These are phyloP conservation scores for Anabacerthia variegaticeps DNA, from an alignment of 2,797 vertebrate genomes.

Conservation along the genomic window DNA sequence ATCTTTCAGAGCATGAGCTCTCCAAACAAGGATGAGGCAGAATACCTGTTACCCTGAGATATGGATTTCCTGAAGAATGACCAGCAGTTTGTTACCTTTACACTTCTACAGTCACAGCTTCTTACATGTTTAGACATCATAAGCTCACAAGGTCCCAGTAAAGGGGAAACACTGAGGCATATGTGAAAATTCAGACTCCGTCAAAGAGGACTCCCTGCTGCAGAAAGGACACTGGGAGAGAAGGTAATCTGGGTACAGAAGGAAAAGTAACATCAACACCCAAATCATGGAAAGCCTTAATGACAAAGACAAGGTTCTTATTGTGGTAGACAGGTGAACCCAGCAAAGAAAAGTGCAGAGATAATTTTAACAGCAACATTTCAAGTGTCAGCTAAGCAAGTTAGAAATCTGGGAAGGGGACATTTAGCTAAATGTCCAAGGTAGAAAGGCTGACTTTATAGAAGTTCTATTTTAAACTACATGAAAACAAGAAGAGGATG, in stretches of 20 bases:
- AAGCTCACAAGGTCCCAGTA: not conserved
- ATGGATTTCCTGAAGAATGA: not conserved
- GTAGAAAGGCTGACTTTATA: not conserved
- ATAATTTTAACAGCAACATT: not conserved
- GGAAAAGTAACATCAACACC: not conserved
- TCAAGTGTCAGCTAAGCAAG: not conserved
- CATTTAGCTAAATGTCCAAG: not conserved
- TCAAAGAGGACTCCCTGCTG: not conserved
- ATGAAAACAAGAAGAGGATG: not conserved
- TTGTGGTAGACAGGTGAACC: not conserved
- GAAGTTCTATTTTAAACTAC: not conserved
- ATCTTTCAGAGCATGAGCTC: not conserved
- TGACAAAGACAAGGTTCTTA: not conserved
- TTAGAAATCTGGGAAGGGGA: not conserved
- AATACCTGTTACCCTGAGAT: not conserved
- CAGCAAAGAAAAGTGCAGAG: not conserved
- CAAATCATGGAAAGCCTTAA: not conserved
- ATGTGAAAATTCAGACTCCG: not conserved
- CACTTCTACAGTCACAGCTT: not conserved
- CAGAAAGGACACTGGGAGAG: not conserved
- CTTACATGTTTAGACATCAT: not conserved
- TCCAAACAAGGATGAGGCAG: rapidly evolving
- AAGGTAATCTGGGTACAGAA: not conserved
- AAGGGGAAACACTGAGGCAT: not conserved
- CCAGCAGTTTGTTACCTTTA: not conserved